These are phyloP conservation scores for Holocentrus rufus DNA, from an alignment of 2,797 vertebrate species.

Conservation along the genomic window DNA sequence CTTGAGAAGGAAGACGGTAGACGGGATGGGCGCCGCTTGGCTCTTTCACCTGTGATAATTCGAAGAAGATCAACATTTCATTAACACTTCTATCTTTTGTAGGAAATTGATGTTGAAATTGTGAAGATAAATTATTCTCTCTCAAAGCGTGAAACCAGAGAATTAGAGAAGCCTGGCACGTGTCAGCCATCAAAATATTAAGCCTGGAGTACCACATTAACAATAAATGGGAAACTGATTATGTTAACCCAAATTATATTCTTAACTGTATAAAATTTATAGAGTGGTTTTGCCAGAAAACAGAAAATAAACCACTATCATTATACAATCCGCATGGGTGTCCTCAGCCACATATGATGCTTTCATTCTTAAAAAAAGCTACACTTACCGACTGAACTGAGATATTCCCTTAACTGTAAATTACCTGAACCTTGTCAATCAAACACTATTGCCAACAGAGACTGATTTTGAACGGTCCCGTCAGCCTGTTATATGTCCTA, in stretches of 20 bases:
- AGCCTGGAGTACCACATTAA: background rate
- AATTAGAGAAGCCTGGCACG: no score
- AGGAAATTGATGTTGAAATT: background rate
- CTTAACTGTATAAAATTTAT: background rate
- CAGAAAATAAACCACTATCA: background rate
- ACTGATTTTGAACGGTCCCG: no score
- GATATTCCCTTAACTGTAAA: no score
- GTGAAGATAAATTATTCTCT: background rate
- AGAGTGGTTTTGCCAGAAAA: background rate
- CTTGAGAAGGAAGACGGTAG: background rate
- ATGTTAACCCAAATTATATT: background rate
- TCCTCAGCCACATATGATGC: background rate
- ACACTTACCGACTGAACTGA: no score
- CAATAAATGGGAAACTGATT: background rate
- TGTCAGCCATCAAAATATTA: background rate
- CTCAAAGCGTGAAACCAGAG: no score
- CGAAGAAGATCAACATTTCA: background rate
- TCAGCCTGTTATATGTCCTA: no score
- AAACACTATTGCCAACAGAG: no score
- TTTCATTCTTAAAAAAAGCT: background rate
- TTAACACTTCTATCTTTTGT: background rate
- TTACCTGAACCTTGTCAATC: no score
- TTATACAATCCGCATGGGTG: background rate
- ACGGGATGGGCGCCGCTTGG: background rate
- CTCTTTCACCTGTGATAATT: conserved; percentile 40